Evolutionary conservation across 2,797 vertebrate species (phyloP).

Genomic region (Urocyon cinereoargenteus): DNA sequence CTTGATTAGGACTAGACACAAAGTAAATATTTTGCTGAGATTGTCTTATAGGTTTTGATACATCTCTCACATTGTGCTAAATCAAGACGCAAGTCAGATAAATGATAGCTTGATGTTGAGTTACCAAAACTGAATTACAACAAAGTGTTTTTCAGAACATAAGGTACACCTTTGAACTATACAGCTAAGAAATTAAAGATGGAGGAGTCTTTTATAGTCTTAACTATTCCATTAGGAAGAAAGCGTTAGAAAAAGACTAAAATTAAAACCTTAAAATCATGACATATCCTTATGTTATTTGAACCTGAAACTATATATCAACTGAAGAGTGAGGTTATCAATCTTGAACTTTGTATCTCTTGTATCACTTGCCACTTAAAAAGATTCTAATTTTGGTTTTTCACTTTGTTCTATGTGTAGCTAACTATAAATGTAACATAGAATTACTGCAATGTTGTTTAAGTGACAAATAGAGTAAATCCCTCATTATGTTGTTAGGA

Average conservation of each 20-base stretch:
- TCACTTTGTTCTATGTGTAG: neutral
- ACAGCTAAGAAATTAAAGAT: neutral
- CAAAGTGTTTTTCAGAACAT: neutral
- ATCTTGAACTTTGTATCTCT: neutral
- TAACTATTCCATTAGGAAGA: neutral
- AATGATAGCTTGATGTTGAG: neutral
- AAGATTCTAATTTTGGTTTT: neutral
- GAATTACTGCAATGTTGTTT: neutral
- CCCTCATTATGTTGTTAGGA: neutral
- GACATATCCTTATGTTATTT: neutral
- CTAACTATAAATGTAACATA: neutral
- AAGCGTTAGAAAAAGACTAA: neutral
- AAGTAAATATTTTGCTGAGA: neutral
- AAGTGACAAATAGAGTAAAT: neutral
- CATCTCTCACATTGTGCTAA: neutral
- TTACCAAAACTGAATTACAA: neutral
- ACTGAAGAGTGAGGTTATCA: neutral
- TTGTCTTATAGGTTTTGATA: neutral
- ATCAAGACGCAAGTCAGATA: neutral
- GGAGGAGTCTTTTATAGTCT: neutral
- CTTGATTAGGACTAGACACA: neutral
- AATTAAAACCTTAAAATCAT: neutral
- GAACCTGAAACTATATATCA: neutral
- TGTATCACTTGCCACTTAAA: neutral
- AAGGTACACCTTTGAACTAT: neutral